phyloP scores from a whole-genome alignment of 2,113 vertebrate genomes.

The Embiotoca jacksoni region DNA sequence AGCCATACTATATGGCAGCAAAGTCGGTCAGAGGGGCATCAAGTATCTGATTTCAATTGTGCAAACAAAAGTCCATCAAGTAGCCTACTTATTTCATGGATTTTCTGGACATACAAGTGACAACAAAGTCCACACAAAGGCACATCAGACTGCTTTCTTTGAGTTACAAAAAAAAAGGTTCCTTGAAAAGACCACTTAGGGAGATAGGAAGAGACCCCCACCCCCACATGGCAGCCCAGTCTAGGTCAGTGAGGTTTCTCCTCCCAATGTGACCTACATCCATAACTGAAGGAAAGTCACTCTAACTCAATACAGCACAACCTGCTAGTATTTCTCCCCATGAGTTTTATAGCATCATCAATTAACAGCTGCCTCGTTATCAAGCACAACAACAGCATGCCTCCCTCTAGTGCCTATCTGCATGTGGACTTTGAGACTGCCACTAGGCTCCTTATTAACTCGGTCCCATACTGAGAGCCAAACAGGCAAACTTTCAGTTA shows the following conservation, averaged over 20 bases:
- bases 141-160: conserved; percentile 8
- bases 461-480: background rate
- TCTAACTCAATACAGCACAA: background rate
- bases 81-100: background rate
- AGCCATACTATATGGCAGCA: background rate
- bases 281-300: background rate
- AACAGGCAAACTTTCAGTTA: conserved; percentile 5
- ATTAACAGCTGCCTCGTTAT: conserved; percentile 56
- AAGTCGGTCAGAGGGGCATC: background rate
- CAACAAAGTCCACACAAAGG: background rate
- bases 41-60: background rate
- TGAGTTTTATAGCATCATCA: conserved; percentile 23
- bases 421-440: conserved; percentile 18
- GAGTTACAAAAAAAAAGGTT: background rate
- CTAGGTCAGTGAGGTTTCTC: background rate
- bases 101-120: background rate
- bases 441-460: background rate
- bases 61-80: background rate
- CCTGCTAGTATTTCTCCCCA: background rate
- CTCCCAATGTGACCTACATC: conserved; percentile 38
- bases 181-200: background rate
- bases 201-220: background rate
- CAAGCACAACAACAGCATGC: conserved; percentile 60
- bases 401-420: conserved; percentile 65
- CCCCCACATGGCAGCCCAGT: conserved; percentile 27